Evolutionary conservation across 2,797 vertebrate genomes (phyloP).

Genomic region (Sebastes steindachneri): DNA sequence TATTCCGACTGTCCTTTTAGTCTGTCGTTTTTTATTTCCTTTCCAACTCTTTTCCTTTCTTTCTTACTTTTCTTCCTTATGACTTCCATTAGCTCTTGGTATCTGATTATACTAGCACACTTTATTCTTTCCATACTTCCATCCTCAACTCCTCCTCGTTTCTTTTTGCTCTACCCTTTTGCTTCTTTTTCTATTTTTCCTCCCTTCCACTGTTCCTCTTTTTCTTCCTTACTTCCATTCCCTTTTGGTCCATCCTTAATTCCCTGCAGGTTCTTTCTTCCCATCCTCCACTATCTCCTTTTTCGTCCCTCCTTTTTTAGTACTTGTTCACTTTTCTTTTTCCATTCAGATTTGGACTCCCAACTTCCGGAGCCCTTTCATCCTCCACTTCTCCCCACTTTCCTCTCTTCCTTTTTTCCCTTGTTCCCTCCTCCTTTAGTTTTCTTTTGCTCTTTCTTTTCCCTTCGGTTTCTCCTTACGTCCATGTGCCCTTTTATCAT

Average conservation of each 20-base stretch:
- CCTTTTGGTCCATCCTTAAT: neutral
- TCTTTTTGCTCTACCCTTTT: neutral
- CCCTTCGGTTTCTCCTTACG: neutral
- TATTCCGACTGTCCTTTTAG: neutral
- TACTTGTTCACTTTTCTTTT: too few species aligned
- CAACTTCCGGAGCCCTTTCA: too few species aligned
- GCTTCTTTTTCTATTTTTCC: neutral
- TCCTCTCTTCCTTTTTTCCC: too few species aligned
- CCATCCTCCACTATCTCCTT: neutral
- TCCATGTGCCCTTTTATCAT: neutral
- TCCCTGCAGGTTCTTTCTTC: neutral
- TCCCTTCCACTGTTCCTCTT: neutral
- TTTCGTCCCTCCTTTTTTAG: neutral
- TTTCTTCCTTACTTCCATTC: neutral
- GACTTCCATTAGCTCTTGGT: neutral
- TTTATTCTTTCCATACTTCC: neutral
- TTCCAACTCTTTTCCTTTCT: neutral
- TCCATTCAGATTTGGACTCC: too few species aligned
- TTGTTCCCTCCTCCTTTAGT: neutral
- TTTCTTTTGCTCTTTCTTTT: neutral
- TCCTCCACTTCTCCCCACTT: too few species aligned
- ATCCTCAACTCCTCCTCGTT: neutral
- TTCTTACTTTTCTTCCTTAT: neutral
- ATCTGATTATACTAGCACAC: neutral
- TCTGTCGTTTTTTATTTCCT: too few species aligned